Evolutionary conservation across 2,113 vertebrate genomes (phyloP).

Genomic region (Larimichthys crocea): DNA sequence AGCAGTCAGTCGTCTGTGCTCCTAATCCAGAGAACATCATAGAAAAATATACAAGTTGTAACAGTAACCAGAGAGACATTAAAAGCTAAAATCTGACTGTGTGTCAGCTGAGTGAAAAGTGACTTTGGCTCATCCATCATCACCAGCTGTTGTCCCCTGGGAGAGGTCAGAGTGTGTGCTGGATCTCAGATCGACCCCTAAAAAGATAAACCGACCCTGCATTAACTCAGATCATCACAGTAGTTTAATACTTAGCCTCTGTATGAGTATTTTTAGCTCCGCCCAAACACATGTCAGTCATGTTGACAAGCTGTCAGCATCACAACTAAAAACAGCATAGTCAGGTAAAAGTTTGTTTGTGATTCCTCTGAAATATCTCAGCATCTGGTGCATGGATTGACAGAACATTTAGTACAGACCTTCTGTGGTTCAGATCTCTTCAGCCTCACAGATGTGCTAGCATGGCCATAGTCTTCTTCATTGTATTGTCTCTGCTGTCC

Average conservation of each 20-base stretch:
- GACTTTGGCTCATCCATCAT: constrained; percentile 54
- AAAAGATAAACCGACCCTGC: constrained; percentile 40
- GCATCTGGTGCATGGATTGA: no score
- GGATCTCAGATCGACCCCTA: constrained; percentile 39
- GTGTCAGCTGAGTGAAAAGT: constrained; percentile 40
- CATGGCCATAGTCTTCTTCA: not conserved
- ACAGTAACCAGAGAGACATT: constrained; percentile 19
- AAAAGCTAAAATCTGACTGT: constrained; percentile 29
- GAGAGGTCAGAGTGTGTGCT: constrained; percentile 27
- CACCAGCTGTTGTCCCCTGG: constrained; percentile 61
- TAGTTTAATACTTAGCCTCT: constrained; percentile 9
- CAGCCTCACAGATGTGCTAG: not conserved
- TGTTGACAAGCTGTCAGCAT: not conserved
- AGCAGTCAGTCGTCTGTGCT: not conserved
- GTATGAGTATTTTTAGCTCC: constrained; percentile 16
- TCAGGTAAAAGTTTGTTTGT: no score
- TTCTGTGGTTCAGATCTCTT: not conserved
- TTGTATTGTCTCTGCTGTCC: not conserved
- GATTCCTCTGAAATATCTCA: no score
- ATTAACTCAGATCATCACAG: constrained; percentile 39
- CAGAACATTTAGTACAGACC: no score
- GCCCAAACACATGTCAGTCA: constrained; percentile 37
- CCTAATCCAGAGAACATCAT: not conserved
- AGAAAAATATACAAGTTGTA: constrained; percentile 4
- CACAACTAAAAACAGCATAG: no score